Base-by-base conservation (phyloP, 2,113 vertebrate species). In the Panthera tigris region DNA sequence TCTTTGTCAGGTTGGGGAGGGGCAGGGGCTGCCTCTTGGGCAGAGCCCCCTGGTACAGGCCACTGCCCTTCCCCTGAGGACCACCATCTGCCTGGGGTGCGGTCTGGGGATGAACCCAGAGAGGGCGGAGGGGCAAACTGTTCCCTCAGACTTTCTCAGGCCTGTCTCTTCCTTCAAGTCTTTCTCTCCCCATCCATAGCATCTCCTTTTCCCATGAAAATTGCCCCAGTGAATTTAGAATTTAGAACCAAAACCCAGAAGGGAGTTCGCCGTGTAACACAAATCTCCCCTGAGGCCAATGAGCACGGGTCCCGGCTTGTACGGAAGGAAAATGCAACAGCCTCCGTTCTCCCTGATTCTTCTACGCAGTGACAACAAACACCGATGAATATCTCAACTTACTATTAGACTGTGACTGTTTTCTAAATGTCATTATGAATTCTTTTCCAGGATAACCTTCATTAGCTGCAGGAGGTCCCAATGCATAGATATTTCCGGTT, bases 341-440 rank as follows among this genome's bases (percentile, higher is more conserved):
- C 11, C 92, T 36, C 16, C 1, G 0, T 48, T 80, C 23, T 91
- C 2, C 14, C 29, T 0, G 2, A 1, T 91, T 80, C 41, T 80
- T 88, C 65, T 88, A 9, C 0, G 1, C 10, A 25, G 39, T 68
- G 95, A 55, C 65, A 73, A 5, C 68, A 66, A 83, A 8, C 39
- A 27, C 15, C 12, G 78, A 7, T 6, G 8, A 57, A 23, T 33
- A 80, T 74, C 78, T 88, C 55, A 52, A 15, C 9, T 76, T 87
- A 66, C 18, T 78, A 19, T 78, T 66, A 21, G 21, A 19, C 50
- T 48, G 27, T 65, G 85, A 73, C 31, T 81, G 4, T 66, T 57
- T 95, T 95, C 63, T 33, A 74, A 79, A 76, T 25, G 57, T 33
- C 33, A 83, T 63, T 79, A 93, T 68, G 55, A 87, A 80, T 91